Evolutionary conservation across 2,113 vertebrate species (phyloP).

Genomic region (Caranx ignobilis): DNA sequence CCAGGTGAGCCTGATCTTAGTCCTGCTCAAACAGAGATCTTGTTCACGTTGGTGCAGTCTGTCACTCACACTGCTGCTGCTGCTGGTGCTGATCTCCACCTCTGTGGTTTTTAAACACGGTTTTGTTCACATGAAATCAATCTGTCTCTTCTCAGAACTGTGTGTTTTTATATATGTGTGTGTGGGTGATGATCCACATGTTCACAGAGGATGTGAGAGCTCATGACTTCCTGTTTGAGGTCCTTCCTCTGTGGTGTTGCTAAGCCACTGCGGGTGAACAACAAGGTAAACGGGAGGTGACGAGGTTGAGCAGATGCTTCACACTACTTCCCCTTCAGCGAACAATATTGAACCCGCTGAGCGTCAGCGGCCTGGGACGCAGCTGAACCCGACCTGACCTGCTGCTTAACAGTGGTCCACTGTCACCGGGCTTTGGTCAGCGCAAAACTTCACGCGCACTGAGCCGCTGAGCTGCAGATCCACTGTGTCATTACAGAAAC

Average conservation of each 20-base stretch:
- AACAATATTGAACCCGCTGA: accelerated
- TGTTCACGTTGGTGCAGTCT: constrained; percentile 52
- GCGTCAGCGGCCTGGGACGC: not conserved
- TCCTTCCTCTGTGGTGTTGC: constrained; percentile 18
- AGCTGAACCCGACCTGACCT: not conserved
- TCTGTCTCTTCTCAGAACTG: not conserved
- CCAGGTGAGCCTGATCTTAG: constrained; percentile 41
- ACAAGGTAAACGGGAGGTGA: not conserved
- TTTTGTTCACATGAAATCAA: not conserved
- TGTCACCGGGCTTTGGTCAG: not conserved
- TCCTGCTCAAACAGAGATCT: constrained; percentile 34
- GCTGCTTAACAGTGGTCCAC: not conserved
- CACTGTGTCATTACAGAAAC: not conserved
- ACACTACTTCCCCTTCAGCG: not conserved
- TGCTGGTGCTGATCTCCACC: not conserved
- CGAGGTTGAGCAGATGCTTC: not conserved
- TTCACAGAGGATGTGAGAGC: constrained; percentile 33
- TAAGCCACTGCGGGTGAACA: not conserved
- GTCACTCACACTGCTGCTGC: constrained; percentile 32
- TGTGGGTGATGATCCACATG: not conserved
- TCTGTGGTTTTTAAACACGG: not conserved
- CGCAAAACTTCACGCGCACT: not conserved
- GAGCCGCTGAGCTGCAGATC: not conserved
- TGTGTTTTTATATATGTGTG: too few relatives aligned
- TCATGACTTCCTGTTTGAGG: constrained; percentile 47